phyloP scores from a whole-genome alignment of 1,140 invertebrate species.

The Sinonovacula constricta region DNA sequence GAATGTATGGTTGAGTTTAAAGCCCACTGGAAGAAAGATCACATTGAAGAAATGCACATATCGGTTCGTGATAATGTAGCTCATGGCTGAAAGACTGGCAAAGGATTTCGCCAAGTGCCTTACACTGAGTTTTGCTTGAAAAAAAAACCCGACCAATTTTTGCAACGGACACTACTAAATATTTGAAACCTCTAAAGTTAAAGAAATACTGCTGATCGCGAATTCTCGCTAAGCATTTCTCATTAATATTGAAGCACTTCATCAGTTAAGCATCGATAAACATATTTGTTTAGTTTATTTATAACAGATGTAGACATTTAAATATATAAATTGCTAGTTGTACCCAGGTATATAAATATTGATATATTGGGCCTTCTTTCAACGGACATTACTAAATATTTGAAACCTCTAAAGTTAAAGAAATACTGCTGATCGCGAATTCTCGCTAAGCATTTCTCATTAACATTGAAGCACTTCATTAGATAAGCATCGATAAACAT shows the following conservation, averaged over 20 bases:
- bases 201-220: not conserved
- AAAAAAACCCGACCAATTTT: constrained; percentile 17
- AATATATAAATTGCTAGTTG: not conserved
- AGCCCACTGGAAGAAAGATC: constrained; percentile 2
- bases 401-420: not conserved
- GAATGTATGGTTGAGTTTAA: constrained; percentile 21
- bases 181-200: not conserved
- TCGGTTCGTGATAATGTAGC: constrained; percentile 26
- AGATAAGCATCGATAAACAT: not conserved
- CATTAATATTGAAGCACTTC: not conserved
- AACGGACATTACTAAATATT: not conserved
- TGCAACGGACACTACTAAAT: not conserved
- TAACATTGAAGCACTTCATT: not conserved
- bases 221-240: not conserved
- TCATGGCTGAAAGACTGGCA: not conserved
- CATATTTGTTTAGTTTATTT: not conserved
- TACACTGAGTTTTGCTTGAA: constrained; percentile 17
- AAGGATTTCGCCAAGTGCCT: constrained; percentile 23
- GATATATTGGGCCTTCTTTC: not conserved
- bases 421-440: not conserved
- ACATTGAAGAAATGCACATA: constrained; percentile 34
- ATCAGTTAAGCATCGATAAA: not conserved
- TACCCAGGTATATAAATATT: not conserved
- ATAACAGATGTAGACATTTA: not conserved
- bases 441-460: not conserved